These are phyloP conservation scores for Hipposideros armiger DNA, from an alignment of 2,113 vertebrate genomes.

Conservation along the genomic window DNA sequence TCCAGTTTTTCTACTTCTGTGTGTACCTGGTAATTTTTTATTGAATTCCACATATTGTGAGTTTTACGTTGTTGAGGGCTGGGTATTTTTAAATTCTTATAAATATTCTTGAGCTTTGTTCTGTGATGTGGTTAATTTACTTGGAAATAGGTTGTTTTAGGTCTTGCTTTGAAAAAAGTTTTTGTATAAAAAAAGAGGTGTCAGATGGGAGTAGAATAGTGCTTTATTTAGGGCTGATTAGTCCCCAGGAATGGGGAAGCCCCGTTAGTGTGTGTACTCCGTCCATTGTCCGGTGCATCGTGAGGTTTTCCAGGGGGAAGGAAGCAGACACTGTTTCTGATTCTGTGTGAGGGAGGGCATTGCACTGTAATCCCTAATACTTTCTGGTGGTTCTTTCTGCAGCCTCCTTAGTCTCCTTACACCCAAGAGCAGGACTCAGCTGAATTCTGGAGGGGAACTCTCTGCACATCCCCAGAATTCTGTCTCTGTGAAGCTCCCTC, in stretches of 20 bases:
- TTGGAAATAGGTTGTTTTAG: conserved; percentile 30
- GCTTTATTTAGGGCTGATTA: neutral
- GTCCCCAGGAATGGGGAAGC: neutral
- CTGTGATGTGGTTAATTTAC: neutral
- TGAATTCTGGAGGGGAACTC: neutral
- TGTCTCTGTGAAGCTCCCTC: neutral
- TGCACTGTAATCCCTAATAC: neutral
- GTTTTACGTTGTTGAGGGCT: neutral
- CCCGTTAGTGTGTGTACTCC: neutral
- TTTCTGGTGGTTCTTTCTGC: neutral
- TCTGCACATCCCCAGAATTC: neutral
- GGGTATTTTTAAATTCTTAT: neutral
- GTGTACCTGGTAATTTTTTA: neutral
- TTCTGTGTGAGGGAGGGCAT: neutral
- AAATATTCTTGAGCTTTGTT: neutral
- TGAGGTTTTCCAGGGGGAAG: neutral
- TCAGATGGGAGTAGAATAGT: neutral
- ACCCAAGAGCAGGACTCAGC: neutral
- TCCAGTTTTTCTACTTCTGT: neutral
- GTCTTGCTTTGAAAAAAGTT: neutral
- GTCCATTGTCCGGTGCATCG: neutral
- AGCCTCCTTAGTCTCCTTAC: neutral
- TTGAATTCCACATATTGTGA: neutral
- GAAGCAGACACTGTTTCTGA: neutral
- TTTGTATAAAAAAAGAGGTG: neutral